phyloP scores from a whole-genome alignment of 2,113 vertebrate species.

The Desmodus rotundus region DNA sequence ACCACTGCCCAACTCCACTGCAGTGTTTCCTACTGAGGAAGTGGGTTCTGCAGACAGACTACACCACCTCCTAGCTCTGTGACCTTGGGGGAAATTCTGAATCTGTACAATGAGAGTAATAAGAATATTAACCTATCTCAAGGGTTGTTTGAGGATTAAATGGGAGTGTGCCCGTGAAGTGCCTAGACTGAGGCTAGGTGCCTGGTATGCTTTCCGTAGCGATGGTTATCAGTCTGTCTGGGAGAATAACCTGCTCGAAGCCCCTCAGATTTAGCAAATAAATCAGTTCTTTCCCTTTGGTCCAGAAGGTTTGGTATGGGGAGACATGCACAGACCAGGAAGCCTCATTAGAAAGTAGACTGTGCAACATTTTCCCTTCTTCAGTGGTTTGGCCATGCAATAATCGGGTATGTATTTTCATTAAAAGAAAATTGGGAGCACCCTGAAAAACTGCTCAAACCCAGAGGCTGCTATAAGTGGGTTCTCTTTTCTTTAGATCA shows the following conservation, averaged over 20 bases:
- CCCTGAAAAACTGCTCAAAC: not conserved
- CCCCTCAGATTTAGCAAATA: not conserved
- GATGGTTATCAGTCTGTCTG: not conserved
- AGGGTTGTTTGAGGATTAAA: not conserved
- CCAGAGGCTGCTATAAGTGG: not conserved
- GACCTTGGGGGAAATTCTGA: not conserved
- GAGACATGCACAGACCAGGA: not conserved
- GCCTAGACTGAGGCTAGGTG: not conserved
- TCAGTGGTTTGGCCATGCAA: not conserved
- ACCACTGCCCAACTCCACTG: not conserved
- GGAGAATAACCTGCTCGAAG: not conserved
- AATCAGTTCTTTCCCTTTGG: not conserved
- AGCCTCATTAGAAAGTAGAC: not conserved
- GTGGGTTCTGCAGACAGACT: conserved; percentile 4
- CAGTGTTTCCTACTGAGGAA: not conserved
- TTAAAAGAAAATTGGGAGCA: not conserved
- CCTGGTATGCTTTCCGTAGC: not conserved
- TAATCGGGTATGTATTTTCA: not conserved
- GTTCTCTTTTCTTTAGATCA: not conserved
- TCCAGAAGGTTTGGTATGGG: not conserved
- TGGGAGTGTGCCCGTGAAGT: not conserved
- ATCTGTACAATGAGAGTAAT: not conserved
- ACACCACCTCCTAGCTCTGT: not conserved
- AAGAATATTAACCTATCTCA: not conserved
- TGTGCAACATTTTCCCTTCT: not conserved